Evolutionary conservation across 2,888 invertebrate species (phyloP), one percentile per base, ranked within the genome.

Genomic region (Cheilosia vernalis): DNA sequence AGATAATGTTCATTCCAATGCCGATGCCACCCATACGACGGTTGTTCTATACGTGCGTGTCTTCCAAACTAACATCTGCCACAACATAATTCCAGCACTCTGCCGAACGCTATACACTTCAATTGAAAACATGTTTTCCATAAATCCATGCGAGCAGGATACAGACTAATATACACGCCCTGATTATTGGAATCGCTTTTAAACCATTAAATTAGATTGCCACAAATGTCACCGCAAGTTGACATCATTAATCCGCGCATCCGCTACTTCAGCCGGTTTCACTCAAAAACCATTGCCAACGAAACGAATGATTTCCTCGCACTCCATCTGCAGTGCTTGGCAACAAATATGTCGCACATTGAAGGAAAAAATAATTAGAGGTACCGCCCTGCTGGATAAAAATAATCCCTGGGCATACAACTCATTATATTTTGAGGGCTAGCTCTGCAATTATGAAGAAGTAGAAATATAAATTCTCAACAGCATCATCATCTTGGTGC

Each of bases 261-360:
- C 85, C 85, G 58, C 17, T 66, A 61, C 64, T 77, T 64, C 37
- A 77, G 67, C 30, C 24, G 47, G 77, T 58, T 85, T 81, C 85
- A 85, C 85, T 81, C 72, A 76, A 77, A 81, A 85, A 58, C 76
- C 85, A 76, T 80, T 77, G 72, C 80, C 81, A 85, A 85, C 81
- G 82, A 86, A 82, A 82, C 86, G 86, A 86, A 86, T 86, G 82
- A 86, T 82, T 86, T 86, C 69, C 77, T 86, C 69, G 82, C 86
- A 86, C 86, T 82, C 67, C 77, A 78, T 86, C 67, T 51, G 61
- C 51, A 30, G 53, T 53, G 64, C 81, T 77, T 86, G 82, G 69
- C 69, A 78, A 78, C 76, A 77, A 73, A 49, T 64, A 69, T 72
- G 66, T 82, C 51, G 40, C 60, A 17, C 19, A 21, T 19, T 9